Percentiles rank a stretch among this genome's conserved stretches.
Conservation (phyloP, 2,113 vertebrate species). For the Hemicordylus capensis region DNA sequence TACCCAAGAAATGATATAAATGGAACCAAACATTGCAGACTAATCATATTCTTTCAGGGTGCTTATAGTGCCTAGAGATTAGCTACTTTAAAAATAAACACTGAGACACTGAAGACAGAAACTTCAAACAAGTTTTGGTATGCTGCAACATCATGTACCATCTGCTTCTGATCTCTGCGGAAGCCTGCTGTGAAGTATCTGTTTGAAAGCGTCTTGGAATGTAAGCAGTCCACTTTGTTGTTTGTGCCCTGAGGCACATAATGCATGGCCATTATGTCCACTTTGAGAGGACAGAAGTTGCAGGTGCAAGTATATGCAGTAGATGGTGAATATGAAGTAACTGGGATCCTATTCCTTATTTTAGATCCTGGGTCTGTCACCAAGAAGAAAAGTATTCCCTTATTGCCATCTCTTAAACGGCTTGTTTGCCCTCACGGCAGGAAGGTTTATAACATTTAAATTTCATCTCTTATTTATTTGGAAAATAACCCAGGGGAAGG, state of each 20-base stretch:
- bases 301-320: not conserved
- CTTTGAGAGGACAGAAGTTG: not conserved
- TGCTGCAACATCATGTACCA: not conserved
- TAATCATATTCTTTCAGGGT: not conserved
- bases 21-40: not conserved
- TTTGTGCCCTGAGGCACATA: not conserved
- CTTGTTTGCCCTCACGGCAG: not conserved
- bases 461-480: not conserved
- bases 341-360: not conserved
- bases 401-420: not conserved
- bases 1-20: conserved; percentile 2
- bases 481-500: not conserved
- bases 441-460: not conserved
- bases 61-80: not conserved
- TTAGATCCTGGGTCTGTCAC: not conserved
- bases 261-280: not conserved
- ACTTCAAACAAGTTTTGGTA: not conserved
- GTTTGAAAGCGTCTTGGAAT: not conserved
- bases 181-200: not conserved
- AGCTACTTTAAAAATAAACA: conserved; percentile 5
- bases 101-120: not conserved
- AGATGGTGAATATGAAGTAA: not conserved
- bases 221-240: not conserved
- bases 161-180: not conserved
- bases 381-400: not conserved